A percentile compares a stretch with the other conserved stretches of the same genome.
Conservation (phyloP, 2,113 vertebrate genomes). For the Salvelinus namaycush region DNA sequence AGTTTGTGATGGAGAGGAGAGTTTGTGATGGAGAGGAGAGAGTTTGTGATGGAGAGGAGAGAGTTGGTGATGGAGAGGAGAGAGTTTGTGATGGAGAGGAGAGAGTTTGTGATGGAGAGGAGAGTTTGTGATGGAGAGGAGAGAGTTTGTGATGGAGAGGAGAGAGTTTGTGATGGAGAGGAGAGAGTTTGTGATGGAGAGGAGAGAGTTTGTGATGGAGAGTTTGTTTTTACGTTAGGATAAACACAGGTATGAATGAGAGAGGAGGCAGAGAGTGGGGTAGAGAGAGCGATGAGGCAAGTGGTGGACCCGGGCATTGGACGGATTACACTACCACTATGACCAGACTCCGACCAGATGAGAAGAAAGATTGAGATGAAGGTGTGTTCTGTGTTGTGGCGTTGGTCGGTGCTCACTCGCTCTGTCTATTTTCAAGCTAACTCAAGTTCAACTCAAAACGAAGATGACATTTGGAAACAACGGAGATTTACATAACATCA, state of each 20-base stretch:
- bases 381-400: too few species aligned
- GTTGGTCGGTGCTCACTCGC: neutral
- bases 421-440: constrained; percentile 24
- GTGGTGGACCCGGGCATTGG: too few species aligned
- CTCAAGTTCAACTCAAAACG: constrained; percentile 41
- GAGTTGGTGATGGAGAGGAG: too few species aligned
- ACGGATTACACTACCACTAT: too few species aligned
- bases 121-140: neutral
- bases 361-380: neutral
- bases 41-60: too few species aligned
- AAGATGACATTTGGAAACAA: constrained; percentile 69
- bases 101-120: neutral
- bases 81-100: neutral
- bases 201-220: neutral
- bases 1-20: too few species aligned
- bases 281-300: neutral
- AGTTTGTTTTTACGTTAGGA: neutral
- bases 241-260: neutral
- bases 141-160: neutral
- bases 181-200: neutral
- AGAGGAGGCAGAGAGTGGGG: neutral
- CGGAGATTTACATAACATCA: constrained; percentile 58
- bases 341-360: too few species aligned
- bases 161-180: neutral
- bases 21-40: neutral